phyloP scores from a whole-genome alignment of 2,888 invertebrate genomes.

The Endomychus coccineus region DNA sequence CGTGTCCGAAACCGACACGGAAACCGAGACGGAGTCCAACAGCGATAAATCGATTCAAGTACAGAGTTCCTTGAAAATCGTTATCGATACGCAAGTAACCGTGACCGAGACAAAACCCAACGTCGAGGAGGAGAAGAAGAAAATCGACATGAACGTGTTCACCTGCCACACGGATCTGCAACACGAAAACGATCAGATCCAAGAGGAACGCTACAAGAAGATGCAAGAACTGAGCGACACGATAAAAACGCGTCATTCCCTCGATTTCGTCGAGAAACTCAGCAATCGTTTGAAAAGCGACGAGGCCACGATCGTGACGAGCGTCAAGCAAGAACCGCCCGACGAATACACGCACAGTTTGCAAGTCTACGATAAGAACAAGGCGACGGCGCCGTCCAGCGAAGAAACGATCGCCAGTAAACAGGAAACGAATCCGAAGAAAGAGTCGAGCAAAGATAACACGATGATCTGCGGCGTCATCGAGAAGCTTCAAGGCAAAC shows the following conservation, averaged over 20 bases:
- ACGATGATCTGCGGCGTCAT: slow-evolving; percentile 27
- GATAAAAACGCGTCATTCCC: slow-evolving; percentile 31
- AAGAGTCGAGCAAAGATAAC: slow-evolving; percentile 11
- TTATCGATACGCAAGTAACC: too few relatives aligned
- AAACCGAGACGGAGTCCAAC: slow-evolving; percentile 17
- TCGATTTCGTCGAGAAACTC: slow-evolving; percentile 34
- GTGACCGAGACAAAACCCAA: not conserved
- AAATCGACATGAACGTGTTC: slow-evolving; percentile 32
- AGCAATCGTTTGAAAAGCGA: slow-evolving; percentile 29
- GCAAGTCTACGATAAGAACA: slow-evolving; percentile 12
- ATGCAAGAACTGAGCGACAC: slow-evolving; percentile 46
- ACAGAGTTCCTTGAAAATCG: not conserved
- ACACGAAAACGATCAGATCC: slow-evolving; percentile 44
- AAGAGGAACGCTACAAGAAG: slow-evolving; percentile 44
- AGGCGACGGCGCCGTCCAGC: not conserved
- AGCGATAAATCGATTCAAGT: not conserved
- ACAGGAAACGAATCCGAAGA: slow-evolving; percentile 4
- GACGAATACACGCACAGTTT: slow-evolving; percentile 11
- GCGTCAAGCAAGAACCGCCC: slow-evolving; percentile 23
- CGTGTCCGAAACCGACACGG: slow-evolving; percentile 19
- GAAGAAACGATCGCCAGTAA: not conserved
- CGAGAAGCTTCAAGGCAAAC: slow-evolving; percentile 31
- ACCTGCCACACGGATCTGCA: slow-evolving; percentile 39
- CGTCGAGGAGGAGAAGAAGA: slow-evolving; percentile 12
- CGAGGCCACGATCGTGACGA: slow-evolving; percentile 12